A percentile compares a stretch with the other conserved stretches of the same genome.
These are phyloP conservation scores for Zootoca vivipara DNA, from an alignment of 2,113 vertebrate species.

Conservation along the genomic window DNA sequence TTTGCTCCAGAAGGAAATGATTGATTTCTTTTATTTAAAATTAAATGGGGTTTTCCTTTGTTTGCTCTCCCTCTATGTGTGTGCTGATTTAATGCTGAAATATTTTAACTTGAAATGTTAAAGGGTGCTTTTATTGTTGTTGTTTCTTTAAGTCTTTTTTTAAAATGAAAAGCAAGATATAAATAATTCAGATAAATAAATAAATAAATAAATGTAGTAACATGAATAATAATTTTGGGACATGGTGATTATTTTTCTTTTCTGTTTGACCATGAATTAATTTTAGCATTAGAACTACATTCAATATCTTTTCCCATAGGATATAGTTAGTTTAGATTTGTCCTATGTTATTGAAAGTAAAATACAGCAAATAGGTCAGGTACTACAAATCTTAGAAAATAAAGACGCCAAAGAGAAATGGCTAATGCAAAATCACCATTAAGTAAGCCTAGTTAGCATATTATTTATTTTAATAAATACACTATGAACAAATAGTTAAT, in stretches of 20 bases:
- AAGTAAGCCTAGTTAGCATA: not conserved
- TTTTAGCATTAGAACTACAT: not conserved
- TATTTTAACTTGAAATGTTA: not conserved
- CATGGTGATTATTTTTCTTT: not conserved
- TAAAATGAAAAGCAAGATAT: not conserved
- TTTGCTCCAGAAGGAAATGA: not conserved
- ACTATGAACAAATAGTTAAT: too few species aligned
- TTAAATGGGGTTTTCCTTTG: not conserved
- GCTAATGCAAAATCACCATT: slow-evolving; percentile 17
- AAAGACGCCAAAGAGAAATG: slow-evolving; percentile 11
- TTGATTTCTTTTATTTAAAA: not conserved
- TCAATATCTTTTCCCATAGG: slow-evolving; percentile 5
- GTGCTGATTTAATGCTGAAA: not conserved
- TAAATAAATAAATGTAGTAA: not conserved
- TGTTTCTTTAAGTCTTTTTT: not conserved
- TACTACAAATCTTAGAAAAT: not conserved
- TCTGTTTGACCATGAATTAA: slow-evolving; percentile 1
- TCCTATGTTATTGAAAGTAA: slow-evolving; percentile 5
- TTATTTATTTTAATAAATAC: slow-evolving; percentile 11
- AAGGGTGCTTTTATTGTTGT: not conserved
- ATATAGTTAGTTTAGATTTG: not conserved
- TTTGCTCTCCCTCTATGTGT: not conserved
- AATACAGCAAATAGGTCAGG: slow-evolving; percentile 15
- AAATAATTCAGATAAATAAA: not conserved
- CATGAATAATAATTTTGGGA: not conserved